These are phyloP conservation scores for Saguinus imperator DNA, from an alignment of 2,113 vertebrate species.

Conservation along the genomic window DNA sequence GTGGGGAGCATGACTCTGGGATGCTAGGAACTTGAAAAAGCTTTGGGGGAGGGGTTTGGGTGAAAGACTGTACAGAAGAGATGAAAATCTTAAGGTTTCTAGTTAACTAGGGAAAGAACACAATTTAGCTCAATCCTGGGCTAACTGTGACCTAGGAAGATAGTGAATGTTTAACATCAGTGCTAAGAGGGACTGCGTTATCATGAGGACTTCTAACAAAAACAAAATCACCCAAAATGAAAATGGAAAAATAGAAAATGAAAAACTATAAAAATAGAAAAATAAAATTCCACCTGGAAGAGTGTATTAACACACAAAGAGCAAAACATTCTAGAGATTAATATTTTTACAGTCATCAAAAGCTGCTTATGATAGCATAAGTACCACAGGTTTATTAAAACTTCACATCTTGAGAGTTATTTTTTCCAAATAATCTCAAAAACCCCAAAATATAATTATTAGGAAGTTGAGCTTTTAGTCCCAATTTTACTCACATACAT, in stretches of 20 bases:
- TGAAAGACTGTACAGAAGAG: background rate
- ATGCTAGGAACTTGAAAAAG: background rate
- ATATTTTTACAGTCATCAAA: background rate
- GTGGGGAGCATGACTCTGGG: background rate
- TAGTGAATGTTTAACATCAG: background rate
- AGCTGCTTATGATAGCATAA: background rate
- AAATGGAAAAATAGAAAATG: background rate
- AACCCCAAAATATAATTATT: background rate
- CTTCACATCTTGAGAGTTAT: background rate
- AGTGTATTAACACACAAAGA: background rate
- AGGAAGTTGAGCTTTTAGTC: background rate
- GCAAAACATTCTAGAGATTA: background rate
- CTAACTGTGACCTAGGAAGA: background rate
- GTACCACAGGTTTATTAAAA: background rate
- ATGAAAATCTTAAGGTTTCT: background rate
- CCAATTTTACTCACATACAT: background rate
- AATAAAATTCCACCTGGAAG: background rate
- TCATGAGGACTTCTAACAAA: background rate
- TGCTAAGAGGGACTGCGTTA: background rate
- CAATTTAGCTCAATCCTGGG: background rate
- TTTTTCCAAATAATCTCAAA: background rate
- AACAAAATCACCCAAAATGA: background rate
- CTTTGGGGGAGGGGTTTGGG: background rate
- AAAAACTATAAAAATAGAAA: background rate
- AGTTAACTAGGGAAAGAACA: background rate